Evolutionary conservation across 2,797 vertebrate species (phyloP).

Genomic region (Clangula hyemalis): DNA sequence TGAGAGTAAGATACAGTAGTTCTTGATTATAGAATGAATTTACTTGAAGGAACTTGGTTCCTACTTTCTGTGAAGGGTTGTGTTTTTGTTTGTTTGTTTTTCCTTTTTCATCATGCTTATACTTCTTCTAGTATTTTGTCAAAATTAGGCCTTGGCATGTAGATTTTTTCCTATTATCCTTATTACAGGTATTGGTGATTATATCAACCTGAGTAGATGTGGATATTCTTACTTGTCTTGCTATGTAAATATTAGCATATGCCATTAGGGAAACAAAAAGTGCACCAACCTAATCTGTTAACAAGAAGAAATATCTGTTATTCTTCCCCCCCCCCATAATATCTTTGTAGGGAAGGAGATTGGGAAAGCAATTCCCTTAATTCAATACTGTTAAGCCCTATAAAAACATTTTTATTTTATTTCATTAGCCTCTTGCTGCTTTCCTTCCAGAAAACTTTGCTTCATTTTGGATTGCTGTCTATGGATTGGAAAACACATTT

Average conservation of each 20-base stretch:
- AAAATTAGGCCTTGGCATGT: not conserved
- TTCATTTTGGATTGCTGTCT: not conserved
- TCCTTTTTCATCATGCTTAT: not conserved
- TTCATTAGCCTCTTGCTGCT: not conserved
- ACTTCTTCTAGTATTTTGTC: not conserved
- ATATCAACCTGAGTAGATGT: not conserved
- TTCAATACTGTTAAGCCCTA: not conserved
- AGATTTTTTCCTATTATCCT: not conserved
- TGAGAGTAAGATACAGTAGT: not conserved
- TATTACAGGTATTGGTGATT: accelerated
- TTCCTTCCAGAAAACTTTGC: not conserved
- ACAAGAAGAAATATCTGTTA: not conserved
- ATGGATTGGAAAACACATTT: not conserved
- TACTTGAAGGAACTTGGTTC: not conserved
- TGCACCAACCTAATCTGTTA: not conserved
- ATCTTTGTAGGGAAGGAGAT: accelerated
- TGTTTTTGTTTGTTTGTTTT: not conserved
- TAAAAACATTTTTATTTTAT: not conserved
- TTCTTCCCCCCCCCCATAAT: not conserved
- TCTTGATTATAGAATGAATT: not conserved
- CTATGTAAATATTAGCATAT: not conserved
- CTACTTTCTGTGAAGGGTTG: accelerated
- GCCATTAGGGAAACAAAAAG: not conserved
- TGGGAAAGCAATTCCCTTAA: not conserved
- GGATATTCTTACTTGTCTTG: not conserved